A percentile compares a stretch with the other conserved stretches of the same genome.
phyloP scores from a whole-genome alignment of 2,797 vertebrate species.

The Epinephelus awoara region DNA sequence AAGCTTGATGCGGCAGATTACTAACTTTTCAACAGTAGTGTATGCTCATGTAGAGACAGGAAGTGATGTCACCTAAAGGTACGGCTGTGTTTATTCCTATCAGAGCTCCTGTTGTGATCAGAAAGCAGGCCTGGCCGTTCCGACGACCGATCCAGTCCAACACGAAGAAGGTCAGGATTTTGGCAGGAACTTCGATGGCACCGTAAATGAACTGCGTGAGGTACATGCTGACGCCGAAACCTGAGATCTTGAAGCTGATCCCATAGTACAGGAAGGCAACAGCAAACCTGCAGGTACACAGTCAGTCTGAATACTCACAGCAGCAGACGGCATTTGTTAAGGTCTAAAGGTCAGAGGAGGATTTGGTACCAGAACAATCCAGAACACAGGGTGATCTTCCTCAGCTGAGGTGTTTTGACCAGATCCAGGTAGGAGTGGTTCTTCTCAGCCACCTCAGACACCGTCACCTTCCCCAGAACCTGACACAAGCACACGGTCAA shows the following conservation, averaged over 20 bases:
- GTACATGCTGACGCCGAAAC: conserved; percentile 88
- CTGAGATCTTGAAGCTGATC: conserved; percentile 87
- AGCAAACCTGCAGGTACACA: conserved; percentile 84
- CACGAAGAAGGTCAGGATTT: conserved; percentile 83
- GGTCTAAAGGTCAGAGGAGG: neutral
- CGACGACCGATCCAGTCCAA: conserved; percentile 85
- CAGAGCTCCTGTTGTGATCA: conserved; percentile 79
- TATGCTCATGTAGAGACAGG: too few species aligned
- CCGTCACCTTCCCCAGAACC: conserved; percentile 81
- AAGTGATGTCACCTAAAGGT: conserved; percentile 68
- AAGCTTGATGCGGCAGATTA: too few species aligned
- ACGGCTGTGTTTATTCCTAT: conserved; percentile 79
- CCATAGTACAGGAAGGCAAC: conserved; percentile 91
- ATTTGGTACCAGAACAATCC: conserved; percentile 87
- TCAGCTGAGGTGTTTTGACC: conserved; percentile 85
- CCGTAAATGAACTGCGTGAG: conserved; percentile 90
- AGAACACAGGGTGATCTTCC: conserved; percentile 86
- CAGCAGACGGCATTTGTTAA: neutral
- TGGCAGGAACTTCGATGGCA: conserved; percentile 88
- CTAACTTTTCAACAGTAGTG: too few species aligned
- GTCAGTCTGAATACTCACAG: neutral
- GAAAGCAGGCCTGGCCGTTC: conserved; percentile 82
- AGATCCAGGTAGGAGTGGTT: conserved; percentile 88
- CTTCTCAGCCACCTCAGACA: conserved; percentile 61
- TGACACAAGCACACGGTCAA: conserved; percentile 51